Conservation (phyloP, 2,888 invertebrate species). For the Epicampocera succincta region DNA sequence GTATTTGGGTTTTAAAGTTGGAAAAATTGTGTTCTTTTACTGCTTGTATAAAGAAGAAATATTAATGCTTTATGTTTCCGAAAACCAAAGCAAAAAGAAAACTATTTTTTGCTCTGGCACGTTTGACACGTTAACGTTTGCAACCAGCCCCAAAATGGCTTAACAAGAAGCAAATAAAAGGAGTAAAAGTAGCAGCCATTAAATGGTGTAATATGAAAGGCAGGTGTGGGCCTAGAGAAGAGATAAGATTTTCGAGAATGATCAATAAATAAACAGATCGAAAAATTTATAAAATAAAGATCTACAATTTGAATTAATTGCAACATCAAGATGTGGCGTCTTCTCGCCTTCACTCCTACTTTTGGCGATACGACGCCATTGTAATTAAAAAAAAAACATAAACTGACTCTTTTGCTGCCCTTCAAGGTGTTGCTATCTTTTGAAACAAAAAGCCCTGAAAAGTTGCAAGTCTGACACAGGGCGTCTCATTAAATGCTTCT, state of each 20-base stretch:
- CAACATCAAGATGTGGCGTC: background rate
- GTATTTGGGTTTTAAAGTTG: conserved; percentile 40
- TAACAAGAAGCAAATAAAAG: conserved; percentile 39
- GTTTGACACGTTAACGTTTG: conserved; percentile 66
- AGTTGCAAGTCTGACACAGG: conserved; percentile 9
- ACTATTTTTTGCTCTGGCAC: conserved; percentile 56
- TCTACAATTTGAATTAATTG: too few relatives aligned
- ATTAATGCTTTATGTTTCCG: conserved; percentile 41
- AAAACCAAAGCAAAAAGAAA: background rate
- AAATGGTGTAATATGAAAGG: conserved; percentile 28
- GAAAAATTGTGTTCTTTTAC: conserved; percentile 61
- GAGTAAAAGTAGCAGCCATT: conserved; percentile 14
- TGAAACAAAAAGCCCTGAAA: conserved; percentile 18
- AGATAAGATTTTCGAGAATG: background rate
- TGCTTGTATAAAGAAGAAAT: conserved; percentile 59
- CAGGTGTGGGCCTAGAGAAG: conserved; percentile 10
- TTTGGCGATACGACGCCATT: background rate
- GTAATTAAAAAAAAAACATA: conserved; percentile 17
- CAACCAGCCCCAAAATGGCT: conserved; percentile 48
- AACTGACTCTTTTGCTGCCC: background rate
- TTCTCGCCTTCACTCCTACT: background rate
- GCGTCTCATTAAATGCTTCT: too few relatives aligned
- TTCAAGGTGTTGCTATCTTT: conserved; percentile 30
- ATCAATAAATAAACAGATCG: too few relatives aligned
- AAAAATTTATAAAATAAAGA: too few relatives aligned